A percentile compares a stretch with the other conserved stretches of the same genome.
Evolutionary conservation across 2,797 vertebrate genomes (phyloP).

Genomic region (Chelidonichthys spinosus): DNA sequence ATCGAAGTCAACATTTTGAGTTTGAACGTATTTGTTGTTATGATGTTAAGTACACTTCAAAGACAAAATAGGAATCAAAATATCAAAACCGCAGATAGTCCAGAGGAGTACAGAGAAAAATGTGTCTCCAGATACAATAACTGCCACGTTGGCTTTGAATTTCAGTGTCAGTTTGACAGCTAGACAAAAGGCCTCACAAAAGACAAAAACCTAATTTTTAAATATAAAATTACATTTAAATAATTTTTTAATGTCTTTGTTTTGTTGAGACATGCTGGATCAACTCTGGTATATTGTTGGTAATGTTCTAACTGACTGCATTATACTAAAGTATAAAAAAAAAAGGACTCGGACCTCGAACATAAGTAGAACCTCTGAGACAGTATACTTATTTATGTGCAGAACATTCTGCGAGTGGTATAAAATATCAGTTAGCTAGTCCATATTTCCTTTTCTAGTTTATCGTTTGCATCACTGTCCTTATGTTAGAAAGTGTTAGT

Average conservation of each 20-base stretch:
- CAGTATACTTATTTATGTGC: too few species aligned
- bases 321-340: too few species aligned
- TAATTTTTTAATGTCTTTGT: neutral
- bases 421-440: neutral
- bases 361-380: too few species aligned
- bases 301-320: too few species aligned
- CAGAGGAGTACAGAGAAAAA: neutral
- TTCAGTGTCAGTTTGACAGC: neutral
- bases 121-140: neutral
- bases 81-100: neutral
- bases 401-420: neutral
- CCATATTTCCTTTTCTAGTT: neutral
- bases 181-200: too few species aligned
- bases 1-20: neutral
- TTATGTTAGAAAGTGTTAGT: neutral
- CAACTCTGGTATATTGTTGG: neutral
- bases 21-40: neutral
- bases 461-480: neutral
- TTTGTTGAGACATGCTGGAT: neutral
- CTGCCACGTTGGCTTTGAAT: neutral
- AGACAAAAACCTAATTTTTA: too few species aligned
- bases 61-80: neutral
- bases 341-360: too few species aligned
- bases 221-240: too few species aligned
- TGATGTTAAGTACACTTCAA: neutral